Evolutionary conservation across 2,797 vertebrate genomes (phyloP).

Genomic region (Lithobates sylvaticus): DNA sequence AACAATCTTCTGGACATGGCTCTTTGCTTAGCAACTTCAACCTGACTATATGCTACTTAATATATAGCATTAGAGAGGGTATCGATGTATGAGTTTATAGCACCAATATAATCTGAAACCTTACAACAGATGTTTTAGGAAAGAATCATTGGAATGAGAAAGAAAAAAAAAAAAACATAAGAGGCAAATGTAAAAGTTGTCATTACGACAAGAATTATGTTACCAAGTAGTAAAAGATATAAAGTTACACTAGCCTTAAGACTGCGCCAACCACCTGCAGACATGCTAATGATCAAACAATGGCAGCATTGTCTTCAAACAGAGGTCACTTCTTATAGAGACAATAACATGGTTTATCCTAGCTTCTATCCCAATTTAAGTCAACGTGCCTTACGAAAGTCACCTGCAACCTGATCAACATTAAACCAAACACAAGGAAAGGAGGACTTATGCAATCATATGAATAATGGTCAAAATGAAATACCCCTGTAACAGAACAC

Average conservation of each 20-base stretch:
- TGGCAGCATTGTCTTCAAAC: slow-evolving; percentile 46
- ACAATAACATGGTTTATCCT: slow-evolving; percentile 56
- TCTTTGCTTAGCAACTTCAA: slow-evolving; percentile 17
- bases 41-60: slow-evolving; percentile 44
- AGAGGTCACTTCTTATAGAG: slow-evolving; percentile 38
- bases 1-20: no score
- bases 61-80: slow-evolving; percentile 37
- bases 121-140: slow-evolving; percentile 55
- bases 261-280: slow-evolving; percentile 59
- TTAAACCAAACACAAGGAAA: slow-evolving; percentile 3
- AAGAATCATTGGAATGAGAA: slow-evolving; percentile 54
- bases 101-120: slow-evolving; percentile 57
- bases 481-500: neutral
- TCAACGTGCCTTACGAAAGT: slow-evolving; percentile 40
- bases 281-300: slow-evolving; percentile 53
- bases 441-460: no score
- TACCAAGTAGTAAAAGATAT: slow-evolving; percentile 57
- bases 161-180: slow-evolving; percentile 18
- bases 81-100: slow-evolving; percentile 43
- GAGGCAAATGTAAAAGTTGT: slow-evolving; percentile 56
- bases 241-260: slow-evolving; percentile 54
- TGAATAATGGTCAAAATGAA: neutral
- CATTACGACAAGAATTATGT: slow-evolving; percentile 57
- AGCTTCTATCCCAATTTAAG: slow-evolving; percentile 39
- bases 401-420: slow-evolving; percentile 8